Evolutionary conservation across 2,113 vertebrate species (phyloP).

Genomic region (Pandion haliaetus): DNA sequence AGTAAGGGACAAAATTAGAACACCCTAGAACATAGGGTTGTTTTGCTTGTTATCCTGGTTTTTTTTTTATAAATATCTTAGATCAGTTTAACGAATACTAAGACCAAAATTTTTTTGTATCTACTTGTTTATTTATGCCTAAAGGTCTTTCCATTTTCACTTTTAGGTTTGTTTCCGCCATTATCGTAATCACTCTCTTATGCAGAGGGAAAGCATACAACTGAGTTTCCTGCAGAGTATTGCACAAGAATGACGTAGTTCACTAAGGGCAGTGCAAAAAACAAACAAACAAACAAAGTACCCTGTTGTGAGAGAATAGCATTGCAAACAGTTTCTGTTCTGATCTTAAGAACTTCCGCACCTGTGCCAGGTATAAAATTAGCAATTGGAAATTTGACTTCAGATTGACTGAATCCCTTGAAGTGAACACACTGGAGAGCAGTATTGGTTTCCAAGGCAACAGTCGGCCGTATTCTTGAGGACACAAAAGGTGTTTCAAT

Average conservation of each 20-base stretch:
- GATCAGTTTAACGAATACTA: background rate
- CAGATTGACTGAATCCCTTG: background rate
- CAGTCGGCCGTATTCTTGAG: background rate
- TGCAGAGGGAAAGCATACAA: background rate
- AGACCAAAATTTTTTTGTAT: background rate
- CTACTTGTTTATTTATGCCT: background rate
- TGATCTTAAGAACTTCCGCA: background rate
- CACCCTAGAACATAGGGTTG: background rate
- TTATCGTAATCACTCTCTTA: background rate
- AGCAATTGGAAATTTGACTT: background rate
- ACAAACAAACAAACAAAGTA: background rate
- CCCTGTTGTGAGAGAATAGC: background rate
- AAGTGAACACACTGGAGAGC: background rate
- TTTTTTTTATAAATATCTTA: background rate
- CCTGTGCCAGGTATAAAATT: background rate
- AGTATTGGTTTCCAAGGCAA: constrained; percentile 10
- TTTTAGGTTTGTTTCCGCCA: background rate
- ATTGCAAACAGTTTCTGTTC: background rate
- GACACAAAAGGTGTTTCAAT: background rate
- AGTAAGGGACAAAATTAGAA: background rate
- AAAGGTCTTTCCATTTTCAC: background rate
- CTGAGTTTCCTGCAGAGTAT: background rate
- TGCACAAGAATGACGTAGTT: background rate
- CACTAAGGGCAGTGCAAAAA: background rate
- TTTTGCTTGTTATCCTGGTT: background rate